Percentiles rank a stretch among this genome's conserved stretches.
Evolutionary conservation across 1,140 invertebrate genomes (phyloP).

Genomic region (Helicoverpa zea): DNA sequence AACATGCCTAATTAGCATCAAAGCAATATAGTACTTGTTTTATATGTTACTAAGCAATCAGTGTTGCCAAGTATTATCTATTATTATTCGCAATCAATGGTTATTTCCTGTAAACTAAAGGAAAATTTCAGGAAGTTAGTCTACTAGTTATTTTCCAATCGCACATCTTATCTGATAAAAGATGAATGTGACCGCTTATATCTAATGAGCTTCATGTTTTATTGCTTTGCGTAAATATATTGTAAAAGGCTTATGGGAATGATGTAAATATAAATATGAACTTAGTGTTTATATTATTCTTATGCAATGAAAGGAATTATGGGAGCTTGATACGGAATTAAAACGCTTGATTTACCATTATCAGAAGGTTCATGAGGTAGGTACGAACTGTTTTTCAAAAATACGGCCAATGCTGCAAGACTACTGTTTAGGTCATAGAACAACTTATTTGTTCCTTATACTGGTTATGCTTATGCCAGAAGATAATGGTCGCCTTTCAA

Average conservation of each 20-base stretch:
- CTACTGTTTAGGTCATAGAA: too few species aligned
- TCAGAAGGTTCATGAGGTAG: background rate
- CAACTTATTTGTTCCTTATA: too few species aligned
- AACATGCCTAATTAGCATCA: too few species aligned
- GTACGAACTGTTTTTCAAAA: too few species aligned
- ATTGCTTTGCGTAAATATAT: conserved; percentile 6
- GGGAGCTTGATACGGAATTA: too few species aligned
- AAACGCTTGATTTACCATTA: background rate
- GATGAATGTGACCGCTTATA: conserved; percentile 38
- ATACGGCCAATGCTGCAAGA: too few species aligned
- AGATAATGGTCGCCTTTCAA: too few species aligned
- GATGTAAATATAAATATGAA: background rate
- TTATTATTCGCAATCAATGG: background rate
- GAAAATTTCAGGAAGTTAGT: conserved; percentile 17
- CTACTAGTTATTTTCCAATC: conserved; percentile 26
- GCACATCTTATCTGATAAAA: conserved; percentile 31
- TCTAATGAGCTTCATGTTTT: conserved; percentile 8
- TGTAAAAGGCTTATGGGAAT: conserved; percentile 9
- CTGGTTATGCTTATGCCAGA: too few species aligned
- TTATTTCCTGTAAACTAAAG: too few species aligned
- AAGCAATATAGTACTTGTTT: too few species aligned
- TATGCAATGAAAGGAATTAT: background rate
- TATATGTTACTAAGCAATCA: too few species aligned
- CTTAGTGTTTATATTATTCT: background rate
- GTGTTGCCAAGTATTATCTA: too few species aligned